Percentiles rank a stretch among this genome's conserved stretches.
Conservation (phyloP, 2,888 invertebrate genomes). For the Eugnorisma glareosa region DNA sequence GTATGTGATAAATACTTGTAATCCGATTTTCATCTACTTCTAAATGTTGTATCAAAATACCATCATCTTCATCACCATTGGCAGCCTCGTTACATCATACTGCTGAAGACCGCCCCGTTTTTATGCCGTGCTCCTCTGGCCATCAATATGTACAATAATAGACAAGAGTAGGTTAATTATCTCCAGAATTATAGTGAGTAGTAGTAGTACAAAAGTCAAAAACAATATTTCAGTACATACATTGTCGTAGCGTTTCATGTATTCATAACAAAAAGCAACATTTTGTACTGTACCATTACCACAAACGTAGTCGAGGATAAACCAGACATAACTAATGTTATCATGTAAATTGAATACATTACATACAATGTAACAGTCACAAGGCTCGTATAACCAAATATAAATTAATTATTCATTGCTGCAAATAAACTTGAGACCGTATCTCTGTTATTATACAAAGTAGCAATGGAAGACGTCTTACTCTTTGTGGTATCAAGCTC, state of each 20-base stretch:
- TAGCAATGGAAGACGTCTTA: constrained; percentile 61
- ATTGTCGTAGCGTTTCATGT: background rate
- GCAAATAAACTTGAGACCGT: constrained; percentile 56
- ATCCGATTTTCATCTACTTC: background rate
- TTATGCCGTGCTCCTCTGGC: background rate
- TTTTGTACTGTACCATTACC: constrained; percentile 8
- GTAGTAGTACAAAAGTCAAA: background rate
- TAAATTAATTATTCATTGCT: constrained; percentile 66
- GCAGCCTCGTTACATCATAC: background rate
- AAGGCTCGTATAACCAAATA: constrained; percentile 42
- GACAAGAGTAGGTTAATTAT: background rate
- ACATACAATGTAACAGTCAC: constrained; percentile 45
- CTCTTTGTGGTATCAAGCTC: constrained; percentile 63
- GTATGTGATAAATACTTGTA: background rate
- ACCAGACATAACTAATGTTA: constrained; percentile 23
- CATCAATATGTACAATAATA: background rate
- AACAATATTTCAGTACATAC: background rate
- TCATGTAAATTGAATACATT: constrained; percentile 55
- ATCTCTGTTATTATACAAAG: constrained; percentile 60
- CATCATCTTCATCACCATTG: background rate
- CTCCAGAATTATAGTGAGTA: background rate
- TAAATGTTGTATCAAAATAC: background rate
- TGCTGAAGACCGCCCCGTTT: background rate
- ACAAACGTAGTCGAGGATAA: constrained; percentile 25
- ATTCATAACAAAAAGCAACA: constrained; percentile 19